Evolutionary conservation across 2,888 invertebrate genomes (phyloP), one percentile per base, ranked within the genome.

Genomic region (Drosophila antonietae): DNA sequence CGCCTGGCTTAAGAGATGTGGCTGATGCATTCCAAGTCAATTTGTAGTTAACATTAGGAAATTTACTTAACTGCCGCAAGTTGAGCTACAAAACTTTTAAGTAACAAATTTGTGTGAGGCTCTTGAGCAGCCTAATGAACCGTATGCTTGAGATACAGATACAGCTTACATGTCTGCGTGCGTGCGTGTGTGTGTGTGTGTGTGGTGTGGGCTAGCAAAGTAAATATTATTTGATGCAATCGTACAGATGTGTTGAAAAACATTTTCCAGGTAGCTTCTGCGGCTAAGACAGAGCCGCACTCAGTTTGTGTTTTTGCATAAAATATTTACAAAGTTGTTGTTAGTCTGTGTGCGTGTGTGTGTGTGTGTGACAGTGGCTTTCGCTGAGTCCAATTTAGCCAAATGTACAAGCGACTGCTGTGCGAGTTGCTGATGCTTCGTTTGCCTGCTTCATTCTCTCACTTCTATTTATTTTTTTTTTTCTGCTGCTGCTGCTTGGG

Each of bases 161-260:
- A 61, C 49, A 37, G 35, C 12, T 28, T 12, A 33, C 46, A 35
- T 57, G 37, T 46, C n/a, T 52, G 28, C 43, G 33, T 59, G 33
- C 60, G 56, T 56, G 20, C 4, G 52, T 55, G 44, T 57, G 33
- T 56, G n/a, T 37, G 52, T 73, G 70, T 52, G n/a, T n/a, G n/a
- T n/a, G n/a, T n/a, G n/a, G n/a, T n/a, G 43, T 60, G 41, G 51
- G 63, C 62, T 58, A 55, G 55, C 71, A 79, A 87, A 82, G 88
- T 76, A 86, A 86, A 86, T 87, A 86, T 86, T 86, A 83, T 86
- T 83, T 83, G 77, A 85, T 85, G 80, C 74, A 76, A 80, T 69
- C 65, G 69, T 71, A 76, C 67, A 68, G 70, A 81, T 85, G 86
- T 85, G 84, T 84, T 72, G 86, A 79, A 84, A 81, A 77, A 82